Percentiles rank a stretch among this genome's conserved stretches.
Evolutionary conservation across 2,797 vertebrate genomes (phyloP).

Genomic region (Florisuga fusca): DNA sequence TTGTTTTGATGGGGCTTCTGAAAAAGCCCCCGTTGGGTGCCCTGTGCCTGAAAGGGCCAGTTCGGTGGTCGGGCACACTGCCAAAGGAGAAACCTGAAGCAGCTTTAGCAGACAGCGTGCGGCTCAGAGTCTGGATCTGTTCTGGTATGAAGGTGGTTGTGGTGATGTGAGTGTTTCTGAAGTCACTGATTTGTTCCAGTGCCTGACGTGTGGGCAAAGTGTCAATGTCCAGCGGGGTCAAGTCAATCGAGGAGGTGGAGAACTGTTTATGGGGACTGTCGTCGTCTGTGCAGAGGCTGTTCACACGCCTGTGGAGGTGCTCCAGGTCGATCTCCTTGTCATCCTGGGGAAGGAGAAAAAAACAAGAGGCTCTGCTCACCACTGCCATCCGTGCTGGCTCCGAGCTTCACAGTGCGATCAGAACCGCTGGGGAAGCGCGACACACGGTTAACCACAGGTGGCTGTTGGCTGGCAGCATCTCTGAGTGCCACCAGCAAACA

Average conservation of each 20-base stretch:
- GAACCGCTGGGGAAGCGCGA: conserved; percentile 51
- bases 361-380: conserved; percentile 79
- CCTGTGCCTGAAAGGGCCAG: conserved; percentile 97
- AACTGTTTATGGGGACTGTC: conserved; percentile 99
- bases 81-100: conserved; percentile 96
- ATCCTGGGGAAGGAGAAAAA: conserved; percentile 86
- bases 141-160: conserved; percentile 99
- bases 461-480: conserved; percentile 5
- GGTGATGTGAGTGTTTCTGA: conserved; percentile 99
- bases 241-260: conserved; percentile 98
- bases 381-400: conserved; percentile 6
- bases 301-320: conserved; percentile 98
- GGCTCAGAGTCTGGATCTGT: conserved; percentile 99
- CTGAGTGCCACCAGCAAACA: not conserved
- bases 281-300: conserved; percentile 99
- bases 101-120: conserved; percentile 96
- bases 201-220: conserved; percentile 96
- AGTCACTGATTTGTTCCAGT: conserved; percentile 99
- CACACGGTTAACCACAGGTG: conserved; percentile 41
- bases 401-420: conserved; percentile 40
- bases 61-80: conserved; percentile 95
- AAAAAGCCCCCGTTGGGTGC: conserved; percentile 98
- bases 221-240: conserved; percentile 98
- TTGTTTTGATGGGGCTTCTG: conserved; percentile 98
- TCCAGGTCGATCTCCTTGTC: conserved; percentile 99